Evolutionary conservation across 2,113 vertebrate genomes (phyloP).

Genomic region (Alligator sinensis): DNA sequence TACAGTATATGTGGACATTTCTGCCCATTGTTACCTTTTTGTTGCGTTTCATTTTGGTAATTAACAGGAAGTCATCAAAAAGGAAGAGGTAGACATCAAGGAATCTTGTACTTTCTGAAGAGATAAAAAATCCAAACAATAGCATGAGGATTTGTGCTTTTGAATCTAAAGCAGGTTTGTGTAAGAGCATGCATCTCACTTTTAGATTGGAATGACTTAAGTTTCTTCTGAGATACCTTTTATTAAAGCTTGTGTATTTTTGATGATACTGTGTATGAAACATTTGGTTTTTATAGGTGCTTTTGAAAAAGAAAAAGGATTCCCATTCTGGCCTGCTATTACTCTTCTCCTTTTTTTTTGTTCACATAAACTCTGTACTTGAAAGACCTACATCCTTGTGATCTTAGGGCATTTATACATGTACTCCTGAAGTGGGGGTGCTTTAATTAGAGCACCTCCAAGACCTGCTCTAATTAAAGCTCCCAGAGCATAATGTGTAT

Average conservation of each 20-base stretch:
- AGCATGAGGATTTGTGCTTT: background rate
- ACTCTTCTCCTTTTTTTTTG: background rate
- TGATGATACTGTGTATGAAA: background rate
- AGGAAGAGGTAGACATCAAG: constrained; percentile 90
- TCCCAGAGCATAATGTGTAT: too few species aligned
- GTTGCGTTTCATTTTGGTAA: constrained; percentile 90
- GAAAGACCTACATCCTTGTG: background rate
- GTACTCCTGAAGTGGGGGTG: too few species aligned
- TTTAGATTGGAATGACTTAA: background rate
- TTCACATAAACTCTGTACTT: background rate
- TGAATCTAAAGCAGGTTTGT: background rate
- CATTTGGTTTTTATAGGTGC: background rate
- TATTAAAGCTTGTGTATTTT: background rate
- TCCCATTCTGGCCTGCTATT: background rate
- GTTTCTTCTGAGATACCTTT: background rate
- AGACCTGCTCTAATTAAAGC: too few species aligned
- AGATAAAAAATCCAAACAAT: background rate
- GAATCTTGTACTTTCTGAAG: constrained; percentile 87
- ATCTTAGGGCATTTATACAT: background rate
- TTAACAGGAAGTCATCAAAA: constrained; percentile 91
- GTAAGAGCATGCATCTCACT: background rate
- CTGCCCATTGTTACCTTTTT: constrained; percentile 83
- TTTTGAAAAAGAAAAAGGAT: background rate
- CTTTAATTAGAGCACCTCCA: too few species aligned
- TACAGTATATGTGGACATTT: background rate